Base-by-base conservation (phyloP, 2,888 invertebrate genomes). In the Ormyrus rosae region DNA sequence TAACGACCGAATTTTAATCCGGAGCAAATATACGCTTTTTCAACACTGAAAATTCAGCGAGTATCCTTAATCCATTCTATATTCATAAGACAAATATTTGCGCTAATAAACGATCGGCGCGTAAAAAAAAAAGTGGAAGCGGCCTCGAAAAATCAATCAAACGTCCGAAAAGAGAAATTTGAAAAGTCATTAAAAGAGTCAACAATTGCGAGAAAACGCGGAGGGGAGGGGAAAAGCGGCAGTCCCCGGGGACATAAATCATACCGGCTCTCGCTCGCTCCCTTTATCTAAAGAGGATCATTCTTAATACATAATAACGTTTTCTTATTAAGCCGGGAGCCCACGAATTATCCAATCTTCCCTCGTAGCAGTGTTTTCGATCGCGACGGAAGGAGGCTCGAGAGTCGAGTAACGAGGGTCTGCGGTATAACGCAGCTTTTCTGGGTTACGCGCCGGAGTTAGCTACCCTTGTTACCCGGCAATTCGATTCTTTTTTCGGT, bases 271-370 rank as follows among this genome's bases (percentile, higher is more conserved):
- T 34, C 34, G 34, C 34, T 34, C 34, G 34, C 34, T 34, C 64
- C 71, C 78, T 80, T 83, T 83, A 84, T 84, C 81, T 81, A 83
- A 83, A 83, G 76, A 81, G 84, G 81, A 83, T 84, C 83, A 79
- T 84, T 82, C 81, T 82, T 81, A 82, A 84, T 84, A 83, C 81
- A 80, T 84, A 84, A 84, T 84, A 84, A 84, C 83, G 81, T 83
- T 82, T 81, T 84, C 83, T 82, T 84, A 84, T 84, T 83, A 83
- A 84, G 77, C 65, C 11, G 34, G 70, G 69, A 79, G 65, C 53
- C 60, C 71, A 19, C 80, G 81, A 83, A 81, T 80, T 78, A 80
- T 79, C 82, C 78, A 78, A 82, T 83, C 76, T 80, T 70, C 71
- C 69, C 51, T 71, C 78, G 51, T 76, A 7, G 51, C 73, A 73